phyloP scores from a whole-genome alignment of 1,140 invertebrate genomes.

The Homalodisca vitripennis region DNA sequence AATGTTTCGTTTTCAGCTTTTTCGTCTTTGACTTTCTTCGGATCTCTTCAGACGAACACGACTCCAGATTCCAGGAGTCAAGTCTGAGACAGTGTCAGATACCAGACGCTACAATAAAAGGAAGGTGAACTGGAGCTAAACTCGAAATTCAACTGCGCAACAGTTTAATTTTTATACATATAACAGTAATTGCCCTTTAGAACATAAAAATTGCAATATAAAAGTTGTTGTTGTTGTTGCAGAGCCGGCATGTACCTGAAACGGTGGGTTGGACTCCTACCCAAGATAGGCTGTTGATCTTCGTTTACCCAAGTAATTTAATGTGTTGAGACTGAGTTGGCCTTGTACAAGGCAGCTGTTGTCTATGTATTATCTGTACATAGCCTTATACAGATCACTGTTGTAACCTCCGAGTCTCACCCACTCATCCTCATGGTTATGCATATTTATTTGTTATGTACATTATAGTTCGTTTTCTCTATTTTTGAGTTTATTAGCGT shows the following conservation, averaged over 20 bases:
- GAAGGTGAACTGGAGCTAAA: too few relatives aligned
- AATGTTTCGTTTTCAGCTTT: too few relatives aligned
- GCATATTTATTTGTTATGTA: conserved; percentile 11
- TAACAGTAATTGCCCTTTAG: not conserved
- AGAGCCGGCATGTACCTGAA: not conserved
- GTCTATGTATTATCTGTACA: not conserved
- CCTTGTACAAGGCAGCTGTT: not conserved
- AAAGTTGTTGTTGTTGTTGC: not conserved
- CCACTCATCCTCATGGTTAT: not conserved
- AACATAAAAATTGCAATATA: not conserved
- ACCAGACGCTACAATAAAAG: too few relatives aligned
- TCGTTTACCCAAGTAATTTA: not conserved
- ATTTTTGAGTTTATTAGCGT: conserved; percentile 1
- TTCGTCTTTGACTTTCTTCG: too few relatives aligned
- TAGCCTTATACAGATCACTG: not conserved
- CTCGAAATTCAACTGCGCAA: not conserved
- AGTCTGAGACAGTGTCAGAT: too few relatives aligned
- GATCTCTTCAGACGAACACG: too few relatives aligned
- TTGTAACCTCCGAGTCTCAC: not conserved
- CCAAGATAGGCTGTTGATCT: not conserved
- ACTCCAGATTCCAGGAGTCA: too few relatives aligned
- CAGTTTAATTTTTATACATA: not conserved
- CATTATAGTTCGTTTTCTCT: conserved; percentile 7
- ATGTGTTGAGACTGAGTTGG: not conserved
- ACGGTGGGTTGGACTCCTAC: not conserved